phyloP scores from a whole-genome alignment of 2,888 invertebrate genomes.

The Synanthedon formicaeformis region DNA sequence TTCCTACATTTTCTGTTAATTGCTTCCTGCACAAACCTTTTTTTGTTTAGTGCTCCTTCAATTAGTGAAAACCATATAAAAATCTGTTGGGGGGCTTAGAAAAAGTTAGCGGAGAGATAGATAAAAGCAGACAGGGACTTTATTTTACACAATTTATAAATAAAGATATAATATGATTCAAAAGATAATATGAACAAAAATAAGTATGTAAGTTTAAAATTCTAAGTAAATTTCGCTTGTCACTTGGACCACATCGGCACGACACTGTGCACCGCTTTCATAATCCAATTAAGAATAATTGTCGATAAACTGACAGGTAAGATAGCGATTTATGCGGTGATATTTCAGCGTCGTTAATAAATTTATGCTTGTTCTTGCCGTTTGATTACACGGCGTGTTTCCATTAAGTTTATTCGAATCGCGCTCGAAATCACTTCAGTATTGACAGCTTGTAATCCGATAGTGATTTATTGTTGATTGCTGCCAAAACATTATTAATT shows the following conservation, averaged over 20 bases:
- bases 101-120: too few species aligned
- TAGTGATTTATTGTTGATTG: conserved; percentile 25
- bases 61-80: too few species aligned
- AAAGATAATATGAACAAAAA: too few species aligned
- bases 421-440: conserved; percentile 32
- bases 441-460: conserved; percentile 50
- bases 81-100: too few species aligned
- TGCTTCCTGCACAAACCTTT: too few species aligned
- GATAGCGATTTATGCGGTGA: conserved; percentile 68
- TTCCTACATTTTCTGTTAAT: too few species aligned
- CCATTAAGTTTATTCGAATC: conserved; percentile 57
- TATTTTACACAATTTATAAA: too few species aligned
- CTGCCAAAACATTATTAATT: conserved; percentile 7
- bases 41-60: too few species aligned
- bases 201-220: background rate
- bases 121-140: too few species aligned
- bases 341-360: conserved; percentile 70
- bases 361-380: conserved; percentile 67
- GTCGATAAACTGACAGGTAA: conserved; percentile 67
- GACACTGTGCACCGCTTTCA: conserved; percentile 53
- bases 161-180: too few species aligned
- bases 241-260: conserved; percentile 17
- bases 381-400: conserved; percentile 58
- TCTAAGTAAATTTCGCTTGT: conserved; percentile 9
- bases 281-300: conserved; percentile 71